Conservation (phyloP, 2,797 vertebrate species). For the Acomys russatus region DNA sequence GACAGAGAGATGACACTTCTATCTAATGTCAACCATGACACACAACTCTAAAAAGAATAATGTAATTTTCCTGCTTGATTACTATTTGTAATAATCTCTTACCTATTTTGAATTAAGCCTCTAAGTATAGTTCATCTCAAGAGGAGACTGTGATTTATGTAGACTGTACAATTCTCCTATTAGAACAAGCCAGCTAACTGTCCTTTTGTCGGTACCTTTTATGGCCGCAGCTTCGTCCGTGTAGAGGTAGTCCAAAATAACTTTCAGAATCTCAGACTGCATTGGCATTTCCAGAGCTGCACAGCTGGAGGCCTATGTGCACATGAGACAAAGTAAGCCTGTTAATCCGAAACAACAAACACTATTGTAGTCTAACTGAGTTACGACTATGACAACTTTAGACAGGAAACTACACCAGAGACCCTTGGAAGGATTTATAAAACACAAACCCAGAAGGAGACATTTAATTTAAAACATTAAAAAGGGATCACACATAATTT, state of each 20-base stretch:
- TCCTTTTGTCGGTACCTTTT: conserved; percentile 91
- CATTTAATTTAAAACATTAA: conserved; percentile 65
- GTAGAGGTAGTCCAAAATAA: conserved; percentile 97
- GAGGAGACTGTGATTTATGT: conserved; percentile 21
- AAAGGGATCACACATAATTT: conserved; percentile 16
- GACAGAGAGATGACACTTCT: not conserved
- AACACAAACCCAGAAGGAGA: conserved; percentile 56
- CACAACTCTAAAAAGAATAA: conserved; percentile 22
- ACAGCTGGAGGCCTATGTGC: conserved; percentile 93
- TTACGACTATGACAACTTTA: conserved; percentile 15
- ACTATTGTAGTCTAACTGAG: not conserved
- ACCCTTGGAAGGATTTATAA: conserved; percentile 52
- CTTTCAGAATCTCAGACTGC: conserved; percentile 94
- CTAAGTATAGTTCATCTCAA: not conserved
- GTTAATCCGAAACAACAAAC: conserved; percentile 47
- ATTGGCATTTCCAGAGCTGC: conserved; percentile 96
- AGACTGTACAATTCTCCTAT: conserved; percentile 14
- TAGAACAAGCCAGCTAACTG: conserved; percentile 13
- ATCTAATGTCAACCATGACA: conserved; percentile 15
- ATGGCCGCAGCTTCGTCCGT: conserved; percentile 95
- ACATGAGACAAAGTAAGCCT: conserved; percentile 64
- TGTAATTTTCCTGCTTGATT: not conserved
- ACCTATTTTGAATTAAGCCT: conserved; percentile 39
- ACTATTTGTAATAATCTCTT: conserved; percentile 3
- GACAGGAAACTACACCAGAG: conserved; percentile 34